These are phyloP conservation scores for Leptinotarsa undecemlineata DNA, from an alignment of 1,140 invertebrate genomes.

Conservation along the genomic window DNA sequence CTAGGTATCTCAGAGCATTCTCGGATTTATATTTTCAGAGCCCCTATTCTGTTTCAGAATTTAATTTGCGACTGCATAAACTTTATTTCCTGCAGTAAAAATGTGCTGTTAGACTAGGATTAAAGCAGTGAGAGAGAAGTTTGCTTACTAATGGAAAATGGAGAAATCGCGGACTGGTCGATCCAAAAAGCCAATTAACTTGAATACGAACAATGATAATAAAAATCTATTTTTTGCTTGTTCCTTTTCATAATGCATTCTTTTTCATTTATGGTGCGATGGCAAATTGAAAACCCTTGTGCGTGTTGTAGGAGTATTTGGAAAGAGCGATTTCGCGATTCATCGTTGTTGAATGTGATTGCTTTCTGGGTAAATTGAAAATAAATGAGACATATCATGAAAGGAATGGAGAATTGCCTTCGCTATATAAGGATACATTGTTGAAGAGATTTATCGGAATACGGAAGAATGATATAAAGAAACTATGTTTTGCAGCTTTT, in stretches of 20 bases:
- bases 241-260: not conserved
- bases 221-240: not conserved
- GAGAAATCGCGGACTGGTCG: not conserved
- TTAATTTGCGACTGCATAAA: not conserved
- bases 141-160: not conserved
- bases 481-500: too few relatives aligned
- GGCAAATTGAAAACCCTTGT: not conserved
- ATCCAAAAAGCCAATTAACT: slow-evolving; percentile 4
- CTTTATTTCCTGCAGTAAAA: not conserved
- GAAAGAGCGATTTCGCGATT: not conserved
- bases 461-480: too few relatives aligned
- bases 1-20: too few relatives aligned
- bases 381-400: too few relatives aligned
- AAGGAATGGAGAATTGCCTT: too few relatives aligned
- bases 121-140: not conserved
- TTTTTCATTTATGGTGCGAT: not conserved
- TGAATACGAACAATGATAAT: not conserved
- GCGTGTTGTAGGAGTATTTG: not conserved
- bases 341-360: too few relatives aligned
- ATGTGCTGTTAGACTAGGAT: not conserved
- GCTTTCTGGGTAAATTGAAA: too few relatives aligned
- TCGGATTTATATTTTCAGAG: too few relatives aligned
- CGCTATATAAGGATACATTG: too few relatives aligned
- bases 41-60: not conserved
- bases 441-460: too few relatives aligned